Evolutionary conservation across 2,888 invertebrate genomes (phyloP).

Genomic region (Ochropleura leucogaster): DNA sequence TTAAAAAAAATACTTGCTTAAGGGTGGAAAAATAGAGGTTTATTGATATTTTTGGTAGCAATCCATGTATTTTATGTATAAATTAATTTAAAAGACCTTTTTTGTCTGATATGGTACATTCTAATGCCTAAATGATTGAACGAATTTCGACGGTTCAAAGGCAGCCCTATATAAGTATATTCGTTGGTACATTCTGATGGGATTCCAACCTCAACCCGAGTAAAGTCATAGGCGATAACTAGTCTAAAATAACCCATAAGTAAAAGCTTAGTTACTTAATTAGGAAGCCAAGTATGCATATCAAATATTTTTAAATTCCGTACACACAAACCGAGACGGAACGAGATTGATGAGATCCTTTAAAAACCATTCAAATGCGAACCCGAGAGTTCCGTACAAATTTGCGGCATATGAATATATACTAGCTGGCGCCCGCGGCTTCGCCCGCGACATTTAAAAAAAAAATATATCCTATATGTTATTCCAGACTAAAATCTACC

Average conservation of each 20-base stretch:
- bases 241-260: not conserved
- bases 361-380: not conserved
- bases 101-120: not conserved
- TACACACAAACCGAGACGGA: not conserved
- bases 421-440: no score
- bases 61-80: not conserved
- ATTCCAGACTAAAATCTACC: no score
- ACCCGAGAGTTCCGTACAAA: no score
- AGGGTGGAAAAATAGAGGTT: no score
- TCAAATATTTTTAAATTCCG: not conserved
- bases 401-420: no score
- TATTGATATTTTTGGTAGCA: no score
- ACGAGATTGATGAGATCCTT: not conserved
- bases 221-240: not conserved
- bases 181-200: not conserved
- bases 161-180: not conserved
- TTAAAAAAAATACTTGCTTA: no score
- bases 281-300: not conserved
- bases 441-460: no score
- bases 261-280: not conserved
- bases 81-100: not conserved
- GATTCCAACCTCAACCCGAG: not conserved
- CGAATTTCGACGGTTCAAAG: not conserved
- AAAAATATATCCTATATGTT: no score
- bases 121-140: not conserved